Evolutionary conservation across 2,113 vertebrate genomes (phyloP).

Genomic region (Cepphus grylle): DNA sequence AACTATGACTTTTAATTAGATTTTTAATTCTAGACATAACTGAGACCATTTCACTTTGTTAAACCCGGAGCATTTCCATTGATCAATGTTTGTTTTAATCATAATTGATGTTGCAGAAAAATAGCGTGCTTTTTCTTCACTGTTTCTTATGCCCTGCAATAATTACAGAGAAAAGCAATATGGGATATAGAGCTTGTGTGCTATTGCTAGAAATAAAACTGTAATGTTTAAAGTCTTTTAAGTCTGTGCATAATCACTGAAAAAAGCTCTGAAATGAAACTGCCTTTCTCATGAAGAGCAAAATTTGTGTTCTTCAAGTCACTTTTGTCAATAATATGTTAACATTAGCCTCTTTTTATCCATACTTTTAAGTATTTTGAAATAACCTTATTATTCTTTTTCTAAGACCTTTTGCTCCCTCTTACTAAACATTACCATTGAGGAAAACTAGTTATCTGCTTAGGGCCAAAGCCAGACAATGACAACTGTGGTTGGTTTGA

Average conservation of each 20-base stretch:
- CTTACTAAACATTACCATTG: neutral
- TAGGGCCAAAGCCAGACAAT: neutral
- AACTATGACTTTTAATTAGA: neutral
- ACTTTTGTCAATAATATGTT: neutral
- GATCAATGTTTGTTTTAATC: neutral
- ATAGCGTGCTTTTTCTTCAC: neutral
- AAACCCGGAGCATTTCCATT: neutral
- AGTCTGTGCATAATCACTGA: neutral
- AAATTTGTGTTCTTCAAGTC: neutral
- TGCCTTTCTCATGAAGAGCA: neutral
- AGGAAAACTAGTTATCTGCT: neutral
- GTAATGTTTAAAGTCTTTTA: neutral
- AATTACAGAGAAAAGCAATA: neutral
- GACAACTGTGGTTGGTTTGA: neutral
- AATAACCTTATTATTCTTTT: neutral
- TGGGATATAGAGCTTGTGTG: neutral
- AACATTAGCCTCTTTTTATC: neutral
- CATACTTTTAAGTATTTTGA: neutral
- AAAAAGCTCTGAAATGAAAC: neutral
- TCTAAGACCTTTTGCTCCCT: neutral
- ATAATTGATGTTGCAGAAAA: neutral
- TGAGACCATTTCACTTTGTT: neutral
- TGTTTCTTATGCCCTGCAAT: neutral
- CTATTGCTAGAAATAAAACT: neutral
- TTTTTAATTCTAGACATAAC: neutral